Percentiles rank a stretch among this genome's conserved stretches.
phyloP scores from a whole-genome alignment of 2,888 invertebrate genomes.

The Chesias legatella region DNA sequence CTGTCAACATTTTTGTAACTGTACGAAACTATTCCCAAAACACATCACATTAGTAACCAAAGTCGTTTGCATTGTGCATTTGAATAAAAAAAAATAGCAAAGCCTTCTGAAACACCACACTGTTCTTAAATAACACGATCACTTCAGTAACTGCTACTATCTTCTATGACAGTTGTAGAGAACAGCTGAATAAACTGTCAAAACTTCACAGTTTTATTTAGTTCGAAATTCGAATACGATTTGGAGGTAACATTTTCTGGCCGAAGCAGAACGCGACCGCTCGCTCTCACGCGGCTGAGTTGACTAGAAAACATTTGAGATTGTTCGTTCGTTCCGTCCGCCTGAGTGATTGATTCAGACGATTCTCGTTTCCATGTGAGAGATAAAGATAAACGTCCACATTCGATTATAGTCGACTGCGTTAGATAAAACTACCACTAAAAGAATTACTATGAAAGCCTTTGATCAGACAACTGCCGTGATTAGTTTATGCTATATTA shows the following conservation, averaged over 20 bases:
- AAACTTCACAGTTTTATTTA: constrained; percentile 21
- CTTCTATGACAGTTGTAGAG: constrained; percentile 43
- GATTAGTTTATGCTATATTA: too few relatives aligned
- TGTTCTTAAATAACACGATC: constrained; percentile 40
- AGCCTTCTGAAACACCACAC: constrained; percentile 47
- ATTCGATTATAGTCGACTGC: too few relatives aligned
- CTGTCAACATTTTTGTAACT: constrained; percentile 69
- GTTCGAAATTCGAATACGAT: constrained; percentile 37
- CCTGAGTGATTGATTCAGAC: too few relatives aligned
- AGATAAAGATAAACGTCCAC: too few relatives aligned
- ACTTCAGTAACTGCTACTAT: constrained; percentile 50
- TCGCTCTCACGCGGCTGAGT: constrained; percentile 43
- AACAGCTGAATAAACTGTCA: constrained; percentile 41
- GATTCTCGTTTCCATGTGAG: too few relatives aligned
- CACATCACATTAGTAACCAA: constrained; percentile 53
- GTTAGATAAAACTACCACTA: too few relatives aligned
- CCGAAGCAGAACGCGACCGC: constrained; percentile 43
- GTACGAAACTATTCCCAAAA: constrained; percentile 54
- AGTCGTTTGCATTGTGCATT: constrained; percentile 67
- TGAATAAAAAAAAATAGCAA: constrained; percentile 37
- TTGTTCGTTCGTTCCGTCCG: background rate
- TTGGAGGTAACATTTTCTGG: constrained; percentile 49
- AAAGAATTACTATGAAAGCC: too few relatives aligned
- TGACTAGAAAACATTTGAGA: constrained; percentile 32
- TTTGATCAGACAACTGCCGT: too few relatives aligned